phyloP scores from a whole-genome alignment of 64 coral and sea anemone species.

The Porites australiensis region DNA sequence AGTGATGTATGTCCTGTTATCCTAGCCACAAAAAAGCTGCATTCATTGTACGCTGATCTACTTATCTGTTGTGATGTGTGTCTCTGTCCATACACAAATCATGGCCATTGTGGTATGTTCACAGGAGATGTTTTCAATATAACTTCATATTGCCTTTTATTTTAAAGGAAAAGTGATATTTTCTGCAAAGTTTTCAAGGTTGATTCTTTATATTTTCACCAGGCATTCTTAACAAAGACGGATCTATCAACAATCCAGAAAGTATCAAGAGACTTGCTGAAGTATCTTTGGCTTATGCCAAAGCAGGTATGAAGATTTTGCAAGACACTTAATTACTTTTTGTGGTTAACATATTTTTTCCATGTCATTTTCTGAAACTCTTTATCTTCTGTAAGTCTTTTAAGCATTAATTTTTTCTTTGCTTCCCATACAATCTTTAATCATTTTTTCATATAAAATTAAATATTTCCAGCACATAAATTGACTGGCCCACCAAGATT shows the following conservation, averaged over 20 bases:
- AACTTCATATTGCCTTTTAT: no score
- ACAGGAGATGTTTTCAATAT: not conserved
- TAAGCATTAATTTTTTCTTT: no score
- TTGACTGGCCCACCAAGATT: no score
- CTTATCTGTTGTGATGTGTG: slow-evolving; percentile 96
- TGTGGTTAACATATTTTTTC: no score
- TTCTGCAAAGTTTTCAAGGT: no score
- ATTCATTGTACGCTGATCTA: slow-evolving; percentile 78
- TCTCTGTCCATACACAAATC: slow-evolving; percentile 93
- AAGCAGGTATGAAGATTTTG: slow-evolving; percentile 73
- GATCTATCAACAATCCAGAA: slow-evolving; percentile 81
- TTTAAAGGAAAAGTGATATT: no score
- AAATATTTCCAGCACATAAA: no score
- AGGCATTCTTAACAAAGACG: slow-evolving; percentile 93
- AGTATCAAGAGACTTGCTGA: slow-evolving; percentile 85
- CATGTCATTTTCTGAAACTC: no score
- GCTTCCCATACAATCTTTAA: no score
- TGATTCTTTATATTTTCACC: not conserved
- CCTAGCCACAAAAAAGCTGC: slow-evolving; percentile 80
- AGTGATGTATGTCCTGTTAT: slow-evolving; percentile 76
- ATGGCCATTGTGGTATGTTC: slow-evolving; percentile 95
- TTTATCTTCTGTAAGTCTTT: no score
- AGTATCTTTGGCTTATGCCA: slow-evolving; percentile 90
- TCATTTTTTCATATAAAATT: no score
- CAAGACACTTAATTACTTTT: not conserved